A percentile compares a stretch with the other conserved stretches of the same genome.
Evolutionary conservation across 2,113 vertebrate species (phyloP).

Genomic region (Furnarius figulus): DNA sequence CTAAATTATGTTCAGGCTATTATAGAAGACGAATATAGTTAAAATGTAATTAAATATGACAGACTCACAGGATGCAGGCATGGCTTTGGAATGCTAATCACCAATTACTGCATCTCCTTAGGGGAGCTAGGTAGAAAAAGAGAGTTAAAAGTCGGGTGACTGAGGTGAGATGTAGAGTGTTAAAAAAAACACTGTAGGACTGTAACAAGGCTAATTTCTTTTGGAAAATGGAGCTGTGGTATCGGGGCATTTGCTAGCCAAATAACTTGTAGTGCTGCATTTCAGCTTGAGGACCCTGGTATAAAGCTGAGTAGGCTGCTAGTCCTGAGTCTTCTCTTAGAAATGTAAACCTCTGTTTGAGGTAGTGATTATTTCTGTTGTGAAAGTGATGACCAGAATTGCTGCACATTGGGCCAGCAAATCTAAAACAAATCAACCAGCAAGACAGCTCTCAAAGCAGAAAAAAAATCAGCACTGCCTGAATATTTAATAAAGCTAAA

Average conservation of each 20-base stretch:
- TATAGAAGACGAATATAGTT: conserved; percentile 83
- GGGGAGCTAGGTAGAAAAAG: conserved; percentile 53
- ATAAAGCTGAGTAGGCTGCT: background rate
- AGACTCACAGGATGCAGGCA: conserved; percentile 78
- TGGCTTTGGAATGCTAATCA: conserved; percentile 82
- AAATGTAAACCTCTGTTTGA: conserved; percentile 23
- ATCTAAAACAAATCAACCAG: background rate
- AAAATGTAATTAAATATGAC: conserved; percentile 85
- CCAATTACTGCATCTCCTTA: conserved; percentile 77
- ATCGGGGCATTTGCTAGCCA: background rate
- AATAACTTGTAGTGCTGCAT: background rate
- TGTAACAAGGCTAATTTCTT: conserved; percentile 52
- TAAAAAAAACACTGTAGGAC: conserved; percentile 21
- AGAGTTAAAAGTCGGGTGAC: background rate
- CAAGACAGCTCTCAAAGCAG: background rate
- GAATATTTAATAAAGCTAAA: background rate
- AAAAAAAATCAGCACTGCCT: background rate
- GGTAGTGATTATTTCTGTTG: background rate
- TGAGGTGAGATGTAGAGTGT: conserved; percentile 37
- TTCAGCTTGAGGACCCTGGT: conserved; percentile 5
- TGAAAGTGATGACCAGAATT: background rate
- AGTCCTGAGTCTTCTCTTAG: background rate
- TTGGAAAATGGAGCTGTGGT: background rate
- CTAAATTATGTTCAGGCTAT: conserved; percentile 84
- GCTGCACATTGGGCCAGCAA: background rate